Evolutionary conservation across 2,797 vertebrate genomes (phyloP).

Genomic region (Manis javanica): DNA sequence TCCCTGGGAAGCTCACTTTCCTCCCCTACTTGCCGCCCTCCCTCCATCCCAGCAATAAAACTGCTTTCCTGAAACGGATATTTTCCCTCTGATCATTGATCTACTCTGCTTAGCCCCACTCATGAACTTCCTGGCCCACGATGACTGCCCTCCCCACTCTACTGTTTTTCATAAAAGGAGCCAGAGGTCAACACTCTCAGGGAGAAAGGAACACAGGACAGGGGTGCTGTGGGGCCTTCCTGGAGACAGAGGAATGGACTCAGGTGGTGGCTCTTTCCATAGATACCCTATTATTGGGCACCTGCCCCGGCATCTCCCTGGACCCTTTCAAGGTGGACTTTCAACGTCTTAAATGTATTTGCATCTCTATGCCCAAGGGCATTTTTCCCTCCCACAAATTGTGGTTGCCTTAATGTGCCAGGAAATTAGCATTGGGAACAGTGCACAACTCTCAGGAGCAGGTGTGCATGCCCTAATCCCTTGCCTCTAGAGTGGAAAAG

Average conservation of each 20-base stretch:
- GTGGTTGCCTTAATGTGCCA: neutral
- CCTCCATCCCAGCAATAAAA: conserved; percentile 19
- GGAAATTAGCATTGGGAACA: neutral
- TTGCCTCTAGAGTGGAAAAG: neutral
- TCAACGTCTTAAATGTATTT: fast-evolving
- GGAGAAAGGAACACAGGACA: neutral
- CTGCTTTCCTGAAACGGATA: neutral
- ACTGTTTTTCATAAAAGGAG: neutral
- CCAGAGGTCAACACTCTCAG: neutral
- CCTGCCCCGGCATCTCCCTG: neutral
- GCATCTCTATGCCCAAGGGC: neutral
- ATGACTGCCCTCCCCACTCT: fast-evolving
- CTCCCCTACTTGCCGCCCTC: neutral
- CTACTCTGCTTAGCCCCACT: neutral
- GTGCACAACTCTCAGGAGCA: neutral
- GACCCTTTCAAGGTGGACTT: neutral
- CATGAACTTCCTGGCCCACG: neutral
- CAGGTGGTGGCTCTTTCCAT: too few relatives aligned
- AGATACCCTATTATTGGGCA: neutral
- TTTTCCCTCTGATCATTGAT: neutral
- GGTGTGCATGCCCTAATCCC: neutral
- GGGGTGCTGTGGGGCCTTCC: neutral
- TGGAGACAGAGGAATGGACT: neutral
- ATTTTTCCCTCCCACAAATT: neutral
- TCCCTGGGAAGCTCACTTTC: neutral